Evolutionary conservation across 2,113 vertebrate genomes (phyloP), one percentile per base, ranked within the genome.

Genomic region (Pollachius pollachius): DNA sequence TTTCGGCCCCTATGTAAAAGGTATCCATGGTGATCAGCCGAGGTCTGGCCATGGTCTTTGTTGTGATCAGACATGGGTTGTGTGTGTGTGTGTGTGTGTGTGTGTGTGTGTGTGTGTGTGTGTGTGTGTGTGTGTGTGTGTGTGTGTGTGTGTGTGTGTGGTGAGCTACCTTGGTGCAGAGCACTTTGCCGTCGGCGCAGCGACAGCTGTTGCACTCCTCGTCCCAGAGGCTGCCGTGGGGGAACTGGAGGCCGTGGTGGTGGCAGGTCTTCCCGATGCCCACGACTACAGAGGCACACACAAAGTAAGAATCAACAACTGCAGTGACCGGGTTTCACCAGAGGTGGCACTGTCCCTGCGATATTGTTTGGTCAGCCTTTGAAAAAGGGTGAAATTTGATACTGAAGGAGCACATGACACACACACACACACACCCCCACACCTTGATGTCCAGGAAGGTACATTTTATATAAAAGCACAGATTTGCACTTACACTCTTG

Each of bases 121-220:
- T 48, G 41, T 48, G 41, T 48, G 41, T 48, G 41, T 23, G 7
- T 6, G 41, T 9, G 7, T 9, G 4, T 9, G 41, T 48, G 41
- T 9, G 41, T 9, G 41, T 9, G 41, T 48, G 41, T 48, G 41
- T 48, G 41, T 48, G 41, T 48, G 41, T 23, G 30, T 17, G 48
- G 19, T 2, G 0, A 0, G 19, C 48, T 85, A 98, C 97, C 95
- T 97, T 98, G 64, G 95, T 97, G 75, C 96, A 98, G 58, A 94
- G 93, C 65, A 94, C 90, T 65, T 61, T 94, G 70, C 96, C 94
- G 21, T 95, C 92, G 72, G 91, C 78, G 71, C 97, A 99, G 60
- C 87, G 93, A 76, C 97, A 99, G 84, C 86, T 94, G 83, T 98
- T 99, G 72, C 97, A 99, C 60, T 97, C 96, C 67, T 98, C 94